Percentiles rank a stretch among this genome's conserved stretches.
phyloP scores from a whole-genome alignment of 2,888 invertebrate species.

The Holacanthella duospinosa region DNA sequence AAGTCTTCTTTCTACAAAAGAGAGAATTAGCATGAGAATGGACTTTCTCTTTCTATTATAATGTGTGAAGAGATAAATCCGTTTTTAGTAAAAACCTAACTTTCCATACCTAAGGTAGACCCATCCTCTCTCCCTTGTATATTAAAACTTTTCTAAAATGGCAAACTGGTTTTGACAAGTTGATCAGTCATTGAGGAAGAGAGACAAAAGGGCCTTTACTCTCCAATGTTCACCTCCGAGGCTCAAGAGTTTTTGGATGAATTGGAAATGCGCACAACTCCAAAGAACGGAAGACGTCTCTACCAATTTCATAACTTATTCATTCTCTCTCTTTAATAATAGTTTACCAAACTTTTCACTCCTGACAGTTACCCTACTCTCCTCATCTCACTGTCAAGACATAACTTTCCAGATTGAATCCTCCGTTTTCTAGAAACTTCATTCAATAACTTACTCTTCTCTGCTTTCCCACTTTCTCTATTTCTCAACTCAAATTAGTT shows the following conservation, averaged over 20 bases:
- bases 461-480: too few relatives aligned
- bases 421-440: too few relatives aligned
- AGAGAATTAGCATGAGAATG: conserved; percentile 24
- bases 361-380: background rate
- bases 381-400: background rate
- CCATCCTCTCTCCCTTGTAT: background rate
- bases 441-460: too few relatives aligned
- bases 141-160: background rate
- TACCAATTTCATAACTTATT: background rate
- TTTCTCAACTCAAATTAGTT: too few relatives aligned
- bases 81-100: background rate
- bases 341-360: background rate
- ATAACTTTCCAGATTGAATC: too few relatives aligned
- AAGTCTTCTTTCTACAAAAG: background rate
- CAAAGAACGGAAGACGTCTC: background rate
- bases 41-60: conserved; percentile 5
- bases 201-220: background rate
- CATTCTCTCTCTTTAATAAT: background rate
- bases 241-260: too few relatives aligned
- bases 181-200: background rate
- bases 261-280: too few relatives aligned
- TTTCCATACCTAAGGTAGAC: background rate
- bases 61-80: conserved; percentile 1
- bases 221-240: too few relatives aligned
- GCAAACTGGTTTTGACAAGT: background rate